phyloP scores from a whole-genome alignment of 2,113 vertebrate genomes.

The Microtus oregoni region DNA sequence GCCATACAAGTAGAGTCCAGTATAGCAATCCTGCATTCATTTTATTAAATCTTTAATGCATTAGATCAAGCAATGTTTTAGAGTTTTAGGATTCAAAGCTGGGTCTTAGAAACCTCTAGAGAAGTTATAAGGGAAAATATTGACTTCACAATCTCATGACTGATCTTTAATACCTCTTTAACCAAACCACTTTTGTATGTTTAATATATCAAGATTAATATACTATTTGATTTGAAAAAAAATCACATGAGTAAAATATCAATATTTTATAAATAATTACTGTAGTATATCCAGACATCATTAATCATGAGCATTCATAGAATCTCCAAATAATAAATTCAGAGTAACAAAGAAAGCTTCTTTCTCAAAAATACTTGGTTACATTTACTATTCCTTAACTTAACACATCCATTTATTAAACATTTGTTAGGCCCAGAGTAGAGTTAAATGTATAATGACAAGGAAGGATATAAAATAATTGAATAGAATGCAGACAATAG shows the following conservation, averaged over 20 bases:
- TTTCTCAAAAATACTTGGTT: conserved; percentile 15
- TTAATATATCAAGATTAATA: conserved; percentile 22
- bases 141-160: neutral
- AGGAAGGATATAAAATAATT: conserved; percentile 21
- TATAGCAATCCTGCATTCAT: neutral
- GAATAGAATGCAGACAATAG: neutral
- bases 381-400: neutral
- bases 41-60: conserved; percentile 36
- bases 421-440: neutral
- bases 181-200: neutral
- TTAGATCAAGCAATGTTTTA: neutral
- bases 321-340: conserved; percentile 34
- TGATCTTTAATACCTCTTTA: neutral
- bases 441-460: neutral
- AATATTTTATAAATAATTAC: neutral
- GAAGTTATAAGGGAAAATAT: neutral
- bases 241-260: neutral
- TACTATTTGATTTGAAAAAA: conserved; percentile 16
- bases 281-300: neutral
- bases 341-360: neutral
- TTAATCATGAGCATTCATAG: neutral
- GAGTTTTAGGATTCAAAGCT: neutral
- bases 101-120: neutral
- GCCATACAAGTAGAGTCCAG: neutral
- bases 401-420: conserved; percentile 27